phyloP scores from a whole-genome alignment of 2,888 invertebrate species.

The Acleris holmiana region DNA sequence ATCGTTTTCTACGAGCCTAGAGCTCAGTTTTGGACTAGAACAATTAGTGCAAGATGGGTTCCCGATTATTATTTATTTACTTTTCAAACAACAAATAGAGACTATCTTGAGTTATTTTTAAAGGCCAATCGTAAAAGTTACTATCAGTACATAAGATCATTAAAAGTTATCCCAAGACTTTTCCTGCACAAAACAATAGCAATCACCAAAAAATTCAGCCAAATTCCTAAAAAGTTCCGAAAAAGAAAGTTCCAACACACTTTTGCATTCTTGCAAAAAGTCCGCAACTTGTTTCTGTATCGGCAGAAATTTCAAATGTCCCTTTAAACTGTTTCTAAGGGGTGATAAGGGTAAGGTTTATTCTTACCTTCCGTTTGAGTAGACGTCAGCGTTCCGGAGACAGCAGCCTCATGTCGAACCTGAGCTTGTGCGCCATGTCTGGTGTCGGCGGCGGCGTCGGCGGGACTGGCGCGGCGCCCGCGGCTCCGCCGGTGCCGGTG shows the following conservation, averaged over 20 bases:
- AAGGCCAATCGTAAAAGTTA: too few relatives aligned
- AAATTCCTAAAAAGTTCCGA: too few relatives aligned
- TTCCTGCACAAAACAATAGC: too few relatives aligned
- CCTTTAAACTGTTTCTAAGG: not conserved
- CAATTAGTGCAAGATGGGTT: not conserved
- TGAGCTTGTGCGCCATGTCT: constrained; percentile 70
- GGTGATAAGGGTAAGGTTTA: not conserved
- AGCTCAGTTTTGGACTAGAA: not conserved
- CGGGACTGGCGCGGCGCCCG: constrained; percentile 43
- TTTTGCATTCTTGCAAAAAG: too few relatives aligned
- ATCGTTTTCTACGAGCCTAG: not conserved
- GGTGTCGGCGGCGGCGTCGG: constrained; percentile 37
- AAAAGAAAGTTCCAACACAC: too few relatives aligned
- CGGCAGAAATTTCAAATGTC: too few relatives aligned
- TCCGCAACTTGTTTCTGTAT: too few relatives aligned
- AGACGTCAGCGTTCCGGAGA: constrained; percentile 84
- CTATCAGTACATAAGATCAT: too few relatives aligned
- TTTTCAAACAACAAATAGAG: too few relatives aligned
- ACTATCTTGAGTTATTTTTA: too few relatives aligned
- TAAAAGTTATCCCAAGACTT: too few relatives aligned
- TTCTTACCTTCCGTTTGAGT: constrained; percentile 75
- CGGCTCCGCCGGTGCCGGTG: constrained; percentile 45
- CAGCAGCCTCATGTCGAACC: constrained; percentile 77
- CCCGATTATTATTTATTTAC: not conserved
- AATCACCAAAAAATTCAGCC: too few relatives aligned